Base-by-base conservation (phyloP, 2,888 invertebrate genomes). In the Desoria tigrina region DNA sequence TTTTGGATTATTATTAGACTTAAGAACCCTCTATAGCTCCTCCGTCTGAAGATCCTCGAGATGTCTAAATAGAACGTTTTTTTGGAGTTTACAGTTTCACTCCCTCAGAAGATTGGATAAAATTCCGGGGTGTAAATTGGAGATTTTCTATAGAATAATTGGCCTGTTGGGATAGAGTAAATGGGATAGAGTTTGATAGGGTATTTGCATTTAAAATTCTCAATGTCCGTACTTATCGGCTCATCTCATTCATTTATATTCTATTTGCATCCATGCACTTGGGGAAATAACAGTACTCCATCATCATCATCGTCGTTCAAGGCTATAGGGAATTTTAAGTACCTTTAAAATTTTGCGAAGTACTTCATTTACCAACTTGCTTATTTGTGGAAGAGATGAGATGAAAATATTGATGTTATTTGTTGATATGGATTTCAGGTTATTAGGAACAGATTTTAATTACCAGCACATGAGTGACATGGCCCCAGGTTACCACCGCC, bases 381-480 rank as follows among this genome's bases (percentile, higher is more conserved):
- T n/a, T n/a, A n/a, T n/a, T n/a, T 27, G 45, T 23, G 39, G 45
- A 58, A 45, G 27, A 27, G 42, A 57, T 57, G 57, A 42, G 45
- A 57, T 57, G 57, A 57, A 24, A 24, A 49, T 27, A 49, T 49
- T 49, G 45, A 58, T 23, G 45, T 45, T 49, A 21, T 49, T 23
- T 4, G 18, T 21, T n/a, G 42, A 39, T 14, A 39, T 51, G 23
- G 1, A 23, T 4, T 58, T 21, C 69, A 76, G 76, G 76, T 67
- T 76, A 61, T 70, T 76, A 63, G 76, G 76, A 27, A 71, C 72
- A 39, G 74, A 76, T 63, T 68, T 66, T 49, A 66, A 62, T 45
- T 56, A 68, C 55, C 71, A 72, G 51, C 65, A 73, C 49, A 49
- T 71, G 63, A 74, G 57, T 45, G 76, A 76, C 68, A 72, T 73